Evolutionary conservation across 2,797 vertebrate species (phyloP).

Genomic region (Aulostomus chinensis): DNA sequence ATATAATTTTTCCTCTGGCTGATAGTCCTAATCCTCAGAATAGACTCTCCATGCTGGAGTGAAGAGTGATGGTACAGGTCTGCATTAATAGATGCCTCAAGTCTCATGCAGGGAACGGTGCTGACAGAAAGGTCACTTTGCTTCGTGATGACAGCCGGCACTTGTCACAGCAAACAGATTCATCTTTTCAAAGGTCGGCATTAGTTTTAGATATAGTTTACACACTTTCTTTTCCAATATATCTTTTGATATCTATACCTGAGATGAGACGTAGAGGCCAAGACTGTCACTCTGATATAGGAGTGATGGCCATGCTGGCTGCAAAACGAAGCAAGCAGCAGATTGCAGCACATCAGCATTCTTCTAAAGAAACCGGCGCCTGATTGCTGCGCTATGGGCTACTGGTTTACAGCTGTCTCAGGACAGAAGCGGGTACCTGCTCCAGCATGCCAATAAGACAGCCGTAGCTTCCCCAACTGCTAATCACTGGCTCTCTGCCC

Average conservation of each 20-base stretch:
- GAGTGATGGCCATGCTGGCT: conserved; percentile 83
- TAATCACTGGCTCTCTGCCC: conserved; percentile 91
- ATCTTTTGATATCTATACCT: conserved; percentile 72
- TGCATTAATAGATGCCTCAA: conserved; percentile 86
- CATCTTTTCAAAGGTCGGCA: conserved; percentile 97
- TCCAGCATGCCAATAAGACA: conserved; percentile 96
- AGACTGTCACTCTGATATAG: conserved; percentile 86
- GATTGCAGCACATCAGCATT: conserved; percentile 91
- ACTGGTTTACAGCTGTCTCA: conserved; percentile 98
- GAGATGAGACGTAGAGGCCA: conserved; percentile 86
- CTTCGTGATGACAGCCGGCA: conserved; percentile 86
- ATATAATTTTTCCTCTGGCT: conserved; percentile 69
- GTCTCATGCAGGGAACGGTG: conserved; percentile 83
- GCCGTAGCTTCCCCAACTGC: conserved; percentile 84
- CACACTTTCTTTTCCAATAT: conserved; percentile 51
- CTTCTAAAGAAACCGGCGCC: conserved; percentile 86
- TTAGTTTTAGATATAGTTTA: conserved; percentile 90
- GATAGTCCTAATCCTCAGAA: conserved; percentile 72
- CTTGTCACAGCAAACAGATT: conserved; percentile 93
- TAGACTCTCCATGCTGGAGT: conserved; percentile 78
- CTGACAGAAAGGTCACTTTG: conserved; percentile 90
- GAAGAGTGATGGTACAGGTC: conserved; percentile 82
- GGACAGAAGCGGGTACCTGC: conserved; percentile 88
- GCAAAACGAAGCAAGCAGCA: conserved; percentile 80
- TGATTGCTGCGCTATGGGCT: conserved; percentile 97